Conservation (phyloP, 2,797 vertebrate species). For the Artibeus jamaicensis region DNA sequence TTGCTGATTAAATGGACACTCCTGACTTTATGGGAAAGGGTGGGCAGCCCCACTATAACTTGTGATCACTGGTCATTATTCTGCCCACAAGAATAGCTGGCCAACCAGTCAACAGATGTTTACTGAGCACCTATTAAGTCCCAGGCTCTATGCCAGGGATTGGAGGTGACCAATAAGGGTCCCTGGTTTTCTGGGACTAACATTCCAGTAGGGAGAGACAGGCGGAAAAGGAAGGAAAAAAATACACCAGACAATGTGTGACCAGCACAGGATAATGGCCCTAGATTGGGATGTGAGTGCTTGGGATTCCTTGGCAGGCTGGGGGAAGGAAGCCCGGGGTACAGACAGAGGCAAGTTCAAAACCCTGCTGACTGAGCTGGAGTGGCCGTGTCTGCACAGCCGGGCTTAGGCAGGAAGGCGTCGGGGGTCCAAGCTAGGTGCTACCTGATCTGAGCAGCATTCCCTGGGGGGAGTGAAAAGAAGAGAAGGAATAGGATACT, state of each 20-base stretch:
- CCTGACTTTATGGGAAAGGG: neutral
- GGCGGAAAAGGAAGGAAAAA: neutral
- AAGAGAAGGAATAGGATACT: neutral
- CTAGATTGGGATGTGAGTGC: neutral
- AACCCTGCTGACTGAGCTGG: neutral
- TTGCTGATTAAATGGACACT: neutral
- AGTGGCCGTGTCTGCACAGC: rapidly evolving
- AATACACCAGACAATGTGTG: neutral
- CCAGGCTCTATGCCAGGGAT: neutral
- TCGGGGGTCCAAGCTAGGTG: neutral
- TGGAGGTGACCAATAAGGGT: neutral
- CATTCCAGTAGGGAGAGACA: neutral
- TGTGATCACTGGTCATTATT: neutral
- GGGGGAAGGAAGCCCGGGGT: no score
- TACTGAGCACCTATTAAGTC: neutral
- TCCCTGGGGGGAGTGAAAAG: neutral
- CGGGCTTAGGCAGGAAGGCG: neutral
- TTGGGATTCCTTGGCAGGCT: neutral
- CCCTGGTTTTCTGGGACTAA: neutral
- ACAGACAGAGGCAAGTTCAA: neutral
- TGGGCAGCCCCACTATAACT: neutral
- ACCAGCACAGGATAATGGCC: neutral
- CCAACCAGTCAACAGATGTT: neutral
- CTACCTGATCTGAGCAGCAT: neutral
- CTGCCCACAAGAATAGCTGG: neutral